These are phyloP conservation scores for Chauna torquata DNA, from an alignment of 2,113 vertebrate genomes.

Conservation along the genomic window DNA sequence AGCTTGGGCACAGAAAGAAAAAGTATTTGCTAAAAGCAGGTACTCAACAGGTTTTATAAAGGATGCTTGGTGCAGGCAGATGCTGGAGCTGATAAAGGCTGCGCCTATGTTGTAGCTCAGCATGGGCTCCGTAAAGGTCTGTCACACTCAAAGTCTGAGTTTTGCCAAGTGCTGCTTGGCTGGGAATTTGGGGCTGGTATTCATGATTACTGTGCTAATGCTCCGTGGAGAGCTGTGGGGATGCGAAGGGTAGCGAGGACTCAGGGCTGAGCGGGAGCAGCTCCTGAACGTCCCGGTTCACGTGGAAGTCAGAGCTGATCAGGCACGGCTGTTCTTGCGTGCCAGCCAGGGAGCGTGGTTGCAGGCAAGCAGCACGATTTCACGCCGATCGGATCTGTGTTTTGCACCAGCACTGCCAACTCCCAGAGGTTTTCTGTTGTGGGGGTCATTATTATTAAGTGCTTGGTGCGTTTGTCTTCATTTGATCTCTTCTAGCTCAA, in stretches of 20 bases:
- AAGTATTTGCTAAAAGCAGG: slow-evolving; percentile 12
- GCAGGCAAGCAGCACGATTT: background rate
- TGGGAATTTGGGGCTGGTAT: background rate
- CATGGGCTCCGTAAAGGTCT: background rate
- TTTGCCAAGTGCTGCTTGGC: background rate
- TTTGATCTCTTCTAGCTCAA: background rate
- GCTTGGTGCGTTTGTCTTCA: background rate
- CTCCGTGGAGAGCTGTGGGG: background rate
- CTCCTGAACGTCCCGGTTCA: background rate
- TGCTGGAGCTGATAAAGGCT: slow-evolving; percentile 10
- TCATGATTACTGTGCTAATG: background rate
- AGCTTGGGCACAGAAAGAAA: background rate
- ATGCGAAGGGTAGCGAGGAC: background rate
- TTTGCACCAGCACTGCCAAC: background rate
- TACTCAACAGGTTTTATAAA: slow-evolving; percentile 17
- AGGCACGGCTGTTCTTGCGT: background rate
- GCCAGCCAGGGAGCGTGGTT: background rate
- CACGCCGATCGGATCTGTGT: accelerated
- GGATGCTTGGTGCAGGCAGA: slow-evolving; percentile 30
- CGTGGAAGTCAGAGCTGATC: accelerated
- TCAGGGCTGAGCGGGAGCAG: accelerated
- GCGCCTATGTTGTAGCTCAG: background rate
- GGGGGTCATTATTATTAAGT: background rate
- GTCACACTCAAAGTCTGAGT: background rate
- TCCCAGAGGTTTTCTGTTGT: background rate